These are phyloP conservation scores for Phrixothrix hirtus DNA, from an alignment of 2,888 invertebrate species.

Conservation along the genomic window DNA sequence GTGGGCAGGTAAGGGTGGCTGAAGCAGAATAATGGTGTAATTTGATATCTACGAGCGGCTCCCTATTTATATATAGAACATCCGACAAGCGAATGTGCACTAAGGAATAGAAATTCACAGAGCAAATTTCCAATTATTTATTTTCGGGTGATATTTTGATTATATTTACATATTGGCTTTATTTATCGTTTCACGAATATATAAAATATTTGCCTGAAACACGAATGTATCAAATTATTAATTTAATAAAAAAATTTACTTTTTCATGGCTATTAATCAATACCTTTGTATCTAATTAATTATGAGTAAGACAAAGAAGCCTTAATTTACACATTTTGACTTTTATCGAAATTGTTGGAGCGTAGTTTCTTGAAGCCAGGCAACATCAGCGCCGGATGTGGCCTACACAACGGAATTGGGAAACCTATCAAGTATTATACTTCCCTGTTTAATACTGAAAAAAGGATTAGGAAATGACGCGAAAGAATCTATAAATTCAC, in stretches of 20 bases:
- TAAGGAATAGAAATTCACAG: slow-evolving; percentile 32
- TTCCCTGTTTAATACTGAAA: slow-evolving; percentile 31
- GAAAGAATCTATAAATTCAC: no score
- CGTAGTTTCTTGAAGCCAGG: slow-evolving; percentile 34
- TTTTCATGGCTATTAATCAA: background rate
- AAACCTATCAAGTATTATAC: slow-evolving; percentile 29
- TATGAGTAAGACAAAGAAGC: slow-evolving; percentile 20
- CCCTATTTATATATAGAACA: slow-evolving; percentile 49
- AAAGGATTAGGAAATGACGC: slow-evolving; percentile 24
- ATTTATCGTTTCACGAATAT: no score
- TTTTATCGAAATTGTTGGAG: slow-evolving; percentile 35
- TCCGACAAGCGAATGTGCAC: slow-evolving; percentile 41
- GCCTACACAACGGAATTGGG: slow-evolving; percentile 34
- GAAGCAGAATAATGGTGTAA: slow-evolving; percentile 52
- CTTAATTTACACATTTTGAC: slow-evolving; percentile 31
- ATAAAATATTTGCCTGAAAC: no score
- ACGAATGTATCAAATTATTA: no score
- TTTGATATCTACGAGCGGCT: slow-evolving; percentile 51
- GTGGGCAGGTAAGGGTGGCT: slow-evolving; percentile 49
- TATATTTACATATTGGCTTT: no score
- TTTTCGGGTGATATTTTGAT: no score
- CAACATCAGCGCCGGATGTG: slow-evolving; percentile 32
- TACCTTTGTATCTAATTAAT: slow-evolving; percentile 5
- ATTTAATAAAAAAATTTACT: background rate
- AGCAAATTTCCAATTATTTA: slow-evolving; percentile 16